A percentile compares a stretch with the other conserved stretches of the same genome.
phyloP scores from a whole-genome alignment of 1,140 invertebrate genomes.

The Stegodyphus mimosarum region DNA sequence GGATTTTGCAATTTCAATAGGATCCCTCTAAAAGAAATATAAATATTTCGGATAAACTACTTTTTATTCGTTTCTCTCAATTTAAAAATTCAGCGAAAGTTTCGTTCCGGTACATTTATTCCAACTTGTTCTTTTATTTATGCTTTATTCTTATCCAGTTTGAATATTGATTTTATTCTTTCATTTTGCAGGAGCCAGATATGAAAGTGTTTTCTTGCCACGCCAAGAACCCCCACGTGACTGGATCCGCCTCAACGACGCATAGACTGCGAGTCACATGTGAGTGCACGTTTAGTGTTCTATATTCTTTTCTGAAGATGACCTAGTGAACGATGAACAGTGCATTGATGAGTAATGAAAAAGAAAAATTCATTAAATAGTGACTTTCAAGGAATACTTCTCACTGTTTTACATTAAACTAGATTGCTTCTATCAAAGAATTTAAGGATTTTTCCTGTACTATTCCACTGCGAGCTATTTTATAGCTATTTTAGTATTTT shows the following conservation, averaged over 20 bases:
- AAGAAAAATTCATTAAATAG: no score
- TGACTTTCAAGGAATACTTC: no score
- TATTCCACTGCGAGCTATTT: no score
- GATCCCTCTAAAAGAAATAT: slow-evolving; percentile 23
- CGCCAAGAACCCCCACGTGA: slow-evolving; percentile 78
- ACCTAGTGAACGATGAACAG: no score
- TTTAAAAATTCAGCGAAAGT: slow-evolving; percentile 37
- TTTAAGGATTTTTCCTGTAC: no score
- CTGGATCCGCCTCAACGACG: slow-evolving; percentile 74
- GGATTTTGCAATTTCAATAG: no score
- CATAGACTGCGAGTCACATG: slow-evolving; percentile 49
- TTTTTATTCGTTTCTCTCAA: slow-evolving; percentile 11
- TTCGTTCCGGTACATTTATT: slow-evolving; percentile 48
- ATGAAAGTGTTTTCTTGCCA: slow-evolving; percentile 81
- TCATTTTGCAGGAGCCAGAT: slow-evolving; percentile 53
- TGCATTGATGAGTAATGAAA: no score
- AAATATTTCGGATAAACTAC: slow-evolving; percentile 31
- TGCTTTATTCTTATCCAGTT: slow-evolving; percentile 22
- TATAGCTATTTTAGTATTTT: no score
- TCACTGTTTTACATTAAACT: no score
- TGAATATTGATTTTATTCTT: slow-evolving; percentile 25
- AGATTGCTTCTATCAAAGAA: no score
- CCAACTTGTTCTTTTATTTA: slow-evolving; percentile 45
- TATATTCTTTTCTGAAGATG: background rate
- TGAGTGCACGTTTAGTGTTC: slow-evolving; percentile 19